phyloP scores from a whole-genome alignment of 1,140 invertebrate genomes.

The Yoshiicerus persimilis region DNA sequence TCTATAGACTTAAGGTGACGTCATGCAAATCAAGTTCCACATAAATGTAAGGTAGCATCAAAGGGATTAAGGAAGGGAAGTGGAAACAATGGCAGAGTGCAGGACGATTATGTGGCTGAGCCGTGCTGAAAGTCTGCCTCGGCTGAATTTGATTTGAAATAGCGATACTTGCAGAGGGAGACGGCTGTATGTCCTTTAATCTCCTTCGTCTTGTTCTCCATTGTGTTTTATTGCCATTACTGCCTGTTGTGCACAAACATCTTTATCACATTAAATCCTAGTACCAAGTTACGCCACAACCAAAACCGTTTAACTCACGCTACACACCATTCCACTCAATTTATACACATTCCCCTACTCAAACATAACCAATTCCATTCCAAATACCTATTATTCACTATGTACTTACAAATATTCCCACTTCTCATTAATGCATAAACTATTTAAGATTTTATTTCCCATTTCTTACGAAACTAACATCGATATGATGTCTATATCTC shows the following conservation, averaged over 20 bases:
- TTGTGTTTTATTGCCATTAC: background rate
- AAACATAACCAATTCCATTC: too few relatives aligned
- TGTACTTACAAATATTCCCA: too few relatives aligned
- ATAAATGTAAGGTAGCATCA: too few relatives aligned
- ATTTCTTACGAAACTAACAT: too few relatives aligned
- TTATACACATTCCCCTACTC: background rate
- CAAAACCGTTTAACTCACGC: background rate
- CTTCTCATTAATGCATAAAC: too few relatives aligned
- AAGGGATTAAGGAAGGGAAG: too few relatives aligned
- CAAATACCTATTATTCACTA: too few relatives aligned
- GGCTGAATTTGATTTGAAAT: background rate
- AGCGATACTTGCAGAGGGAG: background rate
- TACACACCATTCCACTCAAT: background rate
- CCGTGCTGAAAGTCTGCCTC: background rate
- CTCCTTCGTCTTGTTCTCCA: background rate
- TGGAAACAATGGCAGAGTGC: too few relatives aligned
- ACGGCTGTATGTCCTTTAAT: background rate
- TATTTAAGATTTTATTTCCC: too few relatives aligned
- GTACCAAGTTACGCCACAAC: background rate
- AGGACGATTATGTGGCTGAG: too few relatives aligned
- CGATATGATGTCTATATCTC: too few relatives aligned
- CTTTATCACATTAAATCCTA: background rate
- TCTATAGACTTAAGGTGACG: background rate
- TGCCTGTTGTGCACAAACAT: background rate
- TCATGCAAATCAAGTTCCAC: background rate